Percentiles rank a stretch among this genome's conserved stretches.
Conservation (phyloP, 1,140 invertebrate genomes). For the Littorina saxatilis region DNA sequence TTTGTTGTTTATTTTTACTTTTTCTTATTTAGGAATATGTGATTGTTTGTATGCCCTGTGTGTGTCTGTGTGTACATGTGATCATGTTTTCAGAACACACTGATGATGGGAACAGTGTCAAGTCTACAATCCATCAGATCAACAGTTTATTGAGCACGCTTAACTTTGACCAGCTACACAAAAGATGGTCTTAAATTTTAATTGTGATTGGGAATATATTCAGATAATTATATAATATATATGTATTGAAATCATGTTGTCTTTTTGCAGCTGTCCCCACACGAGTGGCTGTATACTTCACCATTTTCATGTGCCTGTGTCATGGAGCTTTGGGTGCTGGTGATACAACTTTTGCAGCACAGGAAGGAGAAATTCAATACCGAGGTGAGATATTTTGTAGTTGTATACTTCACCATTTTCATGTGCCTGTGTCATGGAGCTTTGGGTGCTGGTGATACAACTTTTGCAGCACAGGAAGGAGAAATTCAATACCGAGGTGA, state of each 20-base stretch:
- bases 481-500: constrained; percentile 28
- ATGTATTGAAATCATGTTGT: no score
- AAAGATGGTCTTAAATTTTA: no score
- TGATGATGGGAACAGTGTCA: no score
- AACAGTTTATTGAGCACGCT: no score
- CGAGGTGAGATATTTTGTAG: constrained; percentile 16
- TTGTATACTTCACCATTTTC: constrained; percentile 41
- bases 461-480: constrained; percentile 42
- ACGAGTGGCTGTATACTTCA: constrained; percentile 36
- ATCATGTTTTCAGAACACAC: no score
- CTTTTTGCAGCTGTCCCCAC: constrained; percentile 30
- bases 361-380: constrained; percentile 41
- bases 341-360: constrained; percentile 28
- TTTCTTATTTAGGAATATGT: no score
- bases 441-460: constrained; percentile 38
- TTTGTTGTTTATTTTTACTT: no score
- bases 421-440: constrained; percentile 47
- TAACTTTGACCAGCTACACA: no score
- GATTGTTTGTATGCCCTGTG: background rate
- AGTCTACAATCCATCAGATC: no score
- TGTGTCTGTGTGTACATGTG: constrained; percentile 3
- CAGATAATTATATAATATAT: no score
- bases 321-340: constrained; percentile 43
- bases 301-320: constrained; percentile 49
- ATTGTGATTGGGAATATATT: no score